Evolutionary conservation across 2,113 vertebrate genomes (phyloP).

Genomic region (Passerina amoena): DNA sequence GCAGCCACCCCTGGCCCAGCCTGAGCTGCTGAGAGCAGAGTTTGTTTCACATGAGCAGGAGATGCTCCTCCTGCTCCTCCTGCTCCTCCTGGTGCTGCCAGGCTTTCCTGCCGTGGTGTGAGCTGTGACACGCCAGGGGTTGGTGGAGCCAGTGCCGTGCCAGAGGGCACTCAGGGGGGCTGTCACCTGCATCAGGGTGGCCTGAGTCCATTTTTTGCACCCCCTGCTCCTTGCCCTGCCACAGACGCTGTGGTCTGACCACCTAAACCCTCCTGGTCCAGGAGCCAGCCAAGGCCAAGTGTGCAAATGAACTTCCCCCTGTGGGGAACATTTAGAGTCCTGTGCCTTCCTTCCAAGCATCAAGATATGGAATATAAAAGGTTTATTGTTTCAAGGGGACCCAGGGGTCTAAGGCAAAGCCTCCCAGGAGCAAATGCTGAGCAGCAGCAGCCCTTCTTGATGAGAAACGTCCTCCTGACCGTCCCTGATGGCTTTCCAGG

Average conservation of each 20-base stretch:
- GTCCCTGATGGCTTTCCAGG: not conserved
- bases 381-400: not conserved
- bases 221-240: not conserved
- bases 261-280: not conserved
- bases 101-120: not conserved
- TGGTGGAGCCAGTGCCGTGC: not conserved
- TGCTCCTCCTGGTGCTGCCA: not conserved
- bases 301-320: not conserved
- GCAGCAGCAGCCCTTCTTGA: not conserved
- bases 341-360: not conserved
- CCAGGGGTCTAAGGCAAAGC: not conserved
- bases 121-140: not conserved
- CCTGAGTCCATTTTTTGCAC: not conserved
- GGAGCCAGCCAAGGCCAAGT: not conserved
- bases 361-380: not conserved
- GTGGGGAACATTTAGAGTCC: not conserved
- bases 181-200: not conserved
- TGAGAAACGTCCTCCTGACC: not conserved
- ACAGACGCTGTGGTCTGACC: accelerated
- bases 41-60: not conserved
- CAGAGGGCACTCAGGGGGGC: not conserved
- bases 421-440: not conserved
- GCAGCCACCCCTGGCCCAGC: not conserved
- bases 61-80: not conserved
- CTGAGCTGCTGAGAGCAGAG: not conserved